Evolutionary conservation across 2,888 invertebrate species (phyloP).

Genomic region (Ichneumoninae sp.): DNA sequence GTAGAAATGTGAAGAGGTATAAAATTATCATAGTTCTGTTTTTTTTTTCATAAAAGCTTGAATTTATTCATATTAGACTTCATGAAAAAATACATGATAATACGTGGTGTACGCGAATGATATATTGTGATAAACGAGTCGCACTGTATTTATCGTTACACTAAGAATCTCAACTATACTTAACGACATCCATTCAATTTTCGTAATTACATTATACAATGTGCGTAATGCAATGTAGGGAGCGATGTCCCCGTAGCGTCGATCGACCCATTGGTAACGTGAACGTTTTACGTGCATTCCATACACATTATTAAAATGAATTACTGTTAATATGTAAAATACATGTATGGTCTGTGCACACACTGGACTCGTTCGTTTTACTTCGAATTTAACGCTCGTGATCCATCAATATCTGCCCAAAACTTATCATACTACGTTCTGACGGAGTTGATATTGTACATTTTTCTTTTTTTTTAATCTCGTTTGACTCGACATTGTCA

Average conservation of each 20-base stretch:
- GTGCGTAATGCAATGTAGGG: conserved; percentile 64
- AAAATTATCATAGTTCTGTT: not conserved
- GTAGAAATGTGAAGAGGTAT: not conserved
- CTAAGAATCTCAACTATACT: conserved; percentile 51
- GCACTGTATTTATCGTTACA: conserved; percentile 60
- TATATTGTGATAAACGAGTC: conserved; percentile 65
- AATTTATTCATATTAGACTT: conserved; percentile 80
- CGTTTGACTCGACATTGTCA: conserved; percentile 9
- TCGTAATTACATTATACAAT: conserved; percentile 66
- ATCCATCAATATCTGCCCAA: conserved; percentile 63
- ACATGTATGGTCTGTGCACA: conserved; percentile 64
- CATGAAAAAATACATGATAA: conserved; percentile 83
- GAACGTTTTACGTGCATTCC: conserved; percentile 62
- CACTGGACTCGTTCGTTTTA: conserved; percentile 56
- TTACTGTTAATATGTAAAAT: conserved; percentile 63
- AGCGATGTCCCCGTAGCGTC: conserved; percentile 37
- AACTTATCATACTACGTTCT: conserved; percentile 61
- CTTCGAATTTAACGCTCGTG: conserved; percentile 63
- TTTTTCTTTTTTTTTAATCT: conserved; percentile 25
- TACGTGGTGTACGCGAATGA: conserved; percentile 77
- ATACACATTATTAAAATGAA: conserved; percentile 68
- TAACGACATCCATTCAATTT: conserved; percentile 63
- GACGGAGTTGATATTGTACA: conserved; percentile 74
- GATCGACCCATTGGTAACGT: conserved; percentile 58
- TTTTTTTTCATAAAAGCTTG: conserved; percentile 71